Evolutionary conservation across 2,888 invertebrate species (phyloP), one percentile per base, ranked within the genome.

Genomic region (Hemistola chrysoprasaria): DNA sequence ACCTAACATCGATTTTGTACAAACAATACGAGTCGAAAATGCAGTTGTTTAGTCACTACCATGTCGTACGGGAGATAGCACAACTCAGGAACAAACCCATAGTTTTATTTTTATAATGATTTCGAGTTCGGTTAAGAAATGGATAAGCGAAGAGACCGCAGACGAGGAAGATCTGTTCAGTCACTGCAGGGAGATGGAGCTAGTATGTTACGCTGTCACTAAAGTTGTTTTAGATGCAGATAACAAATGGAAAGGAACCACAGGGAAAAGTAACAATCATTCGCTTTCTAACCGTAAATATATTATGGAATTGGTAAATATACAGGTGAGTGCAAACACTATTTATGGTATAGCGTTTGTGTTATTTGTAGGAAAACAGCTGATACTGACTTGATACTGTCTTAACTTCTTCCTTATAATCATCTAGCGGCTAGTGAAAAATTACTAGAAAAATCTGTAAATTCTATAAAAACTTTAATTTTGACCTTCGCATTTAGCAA

Each of bases 101-200:
- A 16, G 16, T 4, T 16, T 16, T 16, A 16, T 16, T 16, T 41
- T 43, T 52, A 52, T 56, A 50, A 83, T 82, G 78, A 61, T 67
- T 36, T 54, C 75, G 22, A 63, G 59, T 46, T 82, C 76, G 36
- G 62, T 69, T 20, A 84, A 78, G 47, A 85, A 83, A 76, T 92
- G 92, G 91, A 78, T 92, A 10, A 91, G 90, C 49, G 76, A 88
- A 32, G 90, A 92, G 61, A 80, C 79, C 1, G 64, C 71, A 0
- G 90, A 91, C 0, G 87, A 90, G 46, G 82, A 84, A 40, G 82
- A 78, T 22, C 56, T 90, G 11, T 92, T 90, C 58, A 62, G 56
- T 22, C 86, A 90, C 47, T 90, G 90, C 53, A 84, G 78, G 37
- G 86, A 90, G 52, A 81, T 92, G 69, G 86, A 88, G 55, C 66